Evolutionary conservation across 1,140 invertebrate species (phyloP).

Genomic region (Ostrea denselamellosa): DNA sequence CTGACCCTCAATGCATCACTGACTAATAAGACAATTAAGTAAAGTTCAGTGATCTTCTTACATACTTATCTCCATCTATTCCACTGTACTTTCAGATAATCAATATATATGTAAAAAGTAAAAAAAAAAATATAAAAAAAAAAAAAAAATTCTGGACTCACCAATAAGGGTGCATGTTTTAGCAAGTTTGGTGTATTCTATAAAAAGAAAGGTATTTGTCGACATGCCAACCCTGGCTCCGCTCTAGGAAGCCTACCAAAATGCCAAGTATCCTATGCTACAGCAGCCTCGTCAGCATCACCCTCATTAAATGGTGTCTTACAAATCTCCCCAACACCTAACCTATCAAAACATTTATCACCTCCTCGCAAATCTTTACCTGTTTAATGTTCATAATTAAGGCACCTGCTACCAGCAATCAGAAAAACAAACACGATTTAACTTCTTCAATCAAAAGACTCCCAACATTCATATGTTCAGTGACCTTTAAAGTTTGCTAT

Average conservation of each 20-base stretch:
- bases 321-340: slow-evolving; percentile 16
- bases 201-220: slow-evolving; percentile 25
- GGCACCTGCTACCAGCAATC: slow-evolving; percentile 4
- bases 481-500: background rate
- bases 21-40: background rate
- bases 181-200: background rate
- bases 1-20: background rate
- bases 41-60: background rate
- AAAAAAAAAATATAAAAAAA: background rate
- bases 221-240: slow-evolving; percentile 9
- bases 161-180: slow-evolving; percentile 2
- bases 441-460: background rate
- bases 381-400: slow-evolving; percentile 18
- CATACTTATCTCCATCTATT: background rate
- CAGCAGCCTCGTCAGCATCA: background rate
- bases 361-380: background rate
- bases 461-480: background rate
- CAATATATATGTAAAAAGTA: slow-evolving; percentile 15
- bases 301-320: slow-evolving; percentile 30
- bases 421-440: background rate
- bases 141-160: background rate
- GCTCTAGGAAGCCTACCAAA: slow-evolving; percentile 28
- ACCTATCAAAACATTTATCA: slow-evolving; percentile 33
- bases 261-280: background rate
- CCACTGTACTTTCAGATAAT: background rate